A percentile compares a stretch with the other conserved stretches of the same genome.
These are phyloP conservation scores for Palythoa grandiflora DNA, from an alignment of 92 coral and sea anemone genomes.

Conservation along the genomic window DNA sequence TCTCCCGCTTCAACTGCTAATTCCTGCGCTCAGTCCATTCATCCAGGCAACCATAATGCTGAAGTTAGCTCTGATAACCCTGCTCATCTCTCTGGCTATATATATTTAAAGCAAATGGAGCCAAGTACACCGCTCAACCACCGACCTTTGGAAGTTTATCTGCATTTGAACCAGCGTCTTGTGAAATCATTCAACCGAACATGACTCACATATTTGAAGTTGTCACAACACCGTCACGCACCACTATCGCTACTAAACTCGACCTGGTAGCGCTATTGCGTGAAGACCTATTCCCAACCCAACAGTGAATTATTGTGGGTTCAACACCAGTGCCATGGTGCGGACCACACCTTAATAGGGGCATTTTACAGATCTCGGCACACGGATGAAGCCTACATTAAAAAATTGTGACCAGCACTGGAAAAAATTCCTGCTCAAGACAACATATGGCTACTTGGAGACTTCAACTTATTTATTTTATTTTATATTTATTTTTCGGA, in stretches of 20 bases:
- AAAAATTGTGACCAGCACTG: no score
- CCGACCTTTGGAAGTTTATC: not conserved
- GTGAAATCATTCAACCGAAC: conserved; percentile 18
- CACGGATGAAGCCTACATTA: no score
- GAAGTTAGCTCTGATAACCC: conserved; percentile 6
- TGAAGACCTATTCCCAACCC: conserved; percentile 27
- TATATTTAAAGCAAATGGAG: conserved; percentile 12
- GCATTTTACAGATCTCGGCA: conserved; percentile 6
- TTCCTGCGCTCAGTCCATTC: not conserved
- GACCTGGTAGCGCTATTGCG: not conserved
- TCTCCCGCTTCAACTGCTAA: not conserved
- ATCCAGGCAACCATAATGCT: conserved; percentile 1
- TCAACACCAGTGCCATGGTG: conserved; percentile 18
- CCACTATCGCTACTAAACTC: conserved; percentile 8
- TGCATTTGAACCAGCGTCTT: conserved; percentile 1
- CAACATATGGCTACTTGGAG: no score
- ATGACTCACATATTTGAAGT: conserved; percentile 2
- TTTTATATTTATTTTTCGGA: no score
- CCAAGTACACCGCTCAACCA: not conserved
- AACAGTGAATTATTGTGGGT: conserved; percentile 42
- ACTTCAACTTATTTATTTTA: no score
- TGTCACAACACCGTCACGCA: no score
- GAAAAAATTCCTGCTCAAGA: no score
- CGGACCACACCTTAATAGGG: conserved; percentile 15
- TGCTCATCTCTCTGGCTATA: not conserved